Conservation (phyloP, 2,888 invertebrate species). For the Drosophila tanythrix region DNA sequence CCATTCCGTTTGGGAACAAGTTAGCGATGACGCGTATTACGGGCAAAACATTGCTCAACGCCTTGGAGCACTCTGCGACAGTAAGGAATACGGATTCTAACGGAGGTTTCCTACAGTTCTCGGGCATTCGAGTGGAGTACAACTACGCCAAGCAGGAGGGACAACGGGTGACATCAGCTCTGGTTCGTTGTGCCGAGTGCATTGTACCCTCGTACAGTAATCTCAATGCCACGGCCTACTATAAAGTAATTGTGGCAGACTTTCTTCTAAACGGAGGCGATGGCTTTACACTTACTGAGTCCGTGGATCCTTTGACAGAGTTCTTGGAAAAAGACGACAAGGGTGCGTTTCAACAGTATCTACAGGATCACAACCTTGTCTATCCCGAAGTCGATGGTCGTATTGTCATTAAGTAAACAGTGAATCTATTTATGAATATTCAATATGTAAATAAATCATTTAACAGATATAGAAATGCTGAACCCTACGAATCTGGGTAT, state of each 20-base stretch:
- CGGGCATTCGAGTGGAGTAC: slow-evolving; percentile 90
- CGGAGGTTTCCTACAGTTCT: slow-evolving; percentile 93
- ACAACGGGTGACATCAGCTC: slow-evolving; percentile 87
- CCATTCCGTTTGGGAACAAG: slow-evolving; percentile 91
- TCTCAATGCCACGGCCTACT: slow-evolving; percentile 86
- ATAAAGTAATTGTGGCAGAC: slow-evolving; percentile 88
- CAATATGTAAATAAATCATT: not conserved
- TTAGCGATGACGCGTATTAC: slow-evolving; percentile 88
- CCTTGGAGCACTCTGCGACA: slow-evolving; percentile 89
- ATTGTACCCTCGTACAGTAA: slow-evolving; percentile 86
- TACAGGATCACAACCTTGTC: slow-evolving; percentile 87
- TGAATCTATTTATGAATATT: not conserved
- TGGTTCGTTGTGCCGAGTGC: slow-evolving; percentile 90
- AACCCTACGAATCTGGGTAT: not conserved
- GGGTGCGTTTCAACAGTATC: slow-evolving; percentile 86
- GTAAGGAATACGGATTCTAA: slow-evolving; percentile 85
- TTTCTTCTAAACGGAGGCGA: slow-evolving; percentile 92
- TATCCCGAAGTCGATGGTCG: slow-evolving; percentile 89
- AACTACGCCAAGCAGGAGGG: slow-evolving; percentile 88
- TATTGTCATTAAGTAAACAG: slow-evolving; percentile 81
- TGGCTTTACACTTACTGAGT: slow-evolving; percentile 84
- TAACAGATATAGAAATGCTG: not conserved
- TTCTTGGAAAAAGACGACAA: slow-evolving; percentile 86
- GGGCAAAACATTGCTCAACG: slow-evolving; percentile 88
- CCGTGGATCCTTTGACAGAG: slow-evolving; percentile 34